These are phyloP conservation scores for Acleris sparsana DNA, from an alignment of 2,888 invertebrate genomes.

Conservation along the genomic window DNA sequence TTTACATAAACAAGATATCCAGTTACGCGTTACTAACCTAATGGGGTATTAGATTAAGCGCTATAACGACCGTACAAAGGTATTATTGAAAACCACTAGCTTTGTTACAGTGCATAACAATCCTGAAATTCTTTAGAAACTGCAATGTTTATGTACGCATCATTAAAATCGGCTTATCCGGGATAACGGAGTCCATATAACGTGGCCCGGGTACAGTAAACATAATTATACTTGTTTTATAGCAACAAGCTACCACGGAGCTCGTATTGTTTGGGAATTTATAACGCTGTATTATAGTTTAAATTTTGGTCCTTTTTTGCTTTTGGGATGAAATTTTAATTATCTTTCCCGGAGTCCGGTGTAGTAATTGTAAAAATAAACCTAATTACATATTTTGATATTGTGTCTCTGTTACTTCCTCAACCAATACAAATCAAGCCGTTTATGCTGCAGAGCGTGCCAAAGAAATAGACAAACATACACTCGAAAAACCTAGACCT, in stretches of 20 bases:
- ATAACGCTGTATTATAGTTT: not conserved
- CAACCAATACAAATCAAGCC: no score
- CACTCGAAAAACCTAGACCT: no score
- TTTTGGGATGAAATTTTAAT: no score
- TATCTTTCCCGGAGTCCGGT: no score
- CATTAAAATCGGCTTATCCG: constrained; percentile 37
- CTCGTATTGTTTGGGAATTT: constrained; percentile 9
- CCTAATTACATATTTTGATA: no score
- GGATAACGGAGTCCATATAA: constrained; percentile 28
- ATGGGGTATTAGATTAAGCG: no score
- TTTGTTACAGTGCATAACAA: not conserved
- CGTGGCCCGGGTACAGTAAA: constrained; percentile 25
- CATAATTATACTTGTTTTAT: constrained; percentile 32
- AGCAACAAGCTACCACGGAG: constrained; percentile 17
- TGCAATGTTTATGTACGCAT: constrained; percentile 31
- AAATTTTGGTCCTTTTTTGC: not conserved
- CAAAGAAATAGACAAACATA: no score
- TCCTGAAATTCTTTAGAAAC: constrained; percentile 19
- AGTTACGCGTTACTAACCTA: no score
- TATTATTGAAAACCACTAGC: not conserved
- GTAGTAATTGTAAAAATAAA: no score
- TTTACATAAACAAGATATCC: no score
- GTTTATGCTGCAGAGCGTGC: no score
- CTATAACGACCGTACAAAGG: not conserved
- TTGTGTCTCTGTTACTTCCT: no score